Evolutionary conservation across 37 sponge, comb jelly and placozoan species (phyloP).

Genomic region (Cliona cf. orientalis): DNA sequence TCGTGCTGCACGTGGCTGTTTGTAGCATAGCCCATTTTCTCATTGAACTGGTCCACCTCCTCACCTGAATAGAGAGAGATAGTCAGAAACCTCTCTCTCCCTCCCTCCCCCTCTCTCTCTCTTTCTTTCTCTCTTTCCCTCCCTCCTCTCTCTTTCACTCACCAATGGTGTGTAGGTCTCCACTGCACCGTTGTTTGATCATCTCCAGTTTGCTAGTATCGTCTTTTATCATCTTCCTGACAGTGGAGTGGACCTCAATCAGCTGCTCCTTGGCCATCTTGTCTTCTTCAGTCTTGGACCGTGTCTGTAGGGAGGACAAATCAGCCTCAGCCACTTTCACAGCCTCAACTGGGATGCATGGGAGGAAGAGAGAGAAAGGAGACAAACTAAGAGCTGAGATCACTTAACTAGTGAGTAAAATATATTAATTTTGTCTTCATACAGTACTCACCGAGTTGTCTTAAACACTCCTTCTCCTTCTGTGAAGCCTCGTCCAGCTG

Average conservation of each 20-base stretch:
- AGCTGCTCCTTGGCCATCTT: not conserved
- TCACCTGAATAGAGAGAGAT: not conserved
- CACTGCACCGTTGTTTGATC: constrained; percentile 11
- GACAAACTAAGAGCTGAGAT: no score
- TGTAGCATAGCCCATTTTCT: not conserved
- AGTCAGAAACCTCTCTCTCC: not conserved
- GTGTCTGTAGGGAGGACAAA: not conserved
- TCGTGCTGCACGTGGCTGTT: not conserved
- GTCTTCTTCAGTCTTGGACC: constrained; percentile 1
- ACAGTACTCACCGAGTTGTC: constrained; percentile 20
- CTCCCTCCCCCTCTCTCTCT: not conserved
- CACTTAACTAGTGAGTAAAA: no score
- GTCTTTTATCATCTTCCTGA: not conserved
- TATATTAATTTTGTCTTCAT: no score
- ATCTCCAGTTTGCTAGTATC: constrained; percentile 30
- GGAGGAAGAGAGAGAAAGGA: no score
- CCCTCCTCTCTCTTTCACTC: no score
- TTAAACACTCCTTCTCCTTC: not conserved
- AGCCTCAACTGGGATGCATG: constrained; percentile 8
- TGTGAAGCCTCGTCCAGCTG: constrained; percentile 29
- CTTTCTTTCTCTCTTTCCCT: no score
- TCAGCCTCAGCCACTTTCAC: constrained; percentile 15
- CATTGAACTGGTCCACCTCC: not conserved
- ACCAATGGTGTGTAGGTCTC: constrained; percentile 22
- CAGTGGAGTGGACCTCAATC: not conserved